These are phyloP conservation scores for Yponomeuta malinellus DNA, from an alignment of 2,888 invertebrate genomes.

Conservation along the genomic window DNA sequence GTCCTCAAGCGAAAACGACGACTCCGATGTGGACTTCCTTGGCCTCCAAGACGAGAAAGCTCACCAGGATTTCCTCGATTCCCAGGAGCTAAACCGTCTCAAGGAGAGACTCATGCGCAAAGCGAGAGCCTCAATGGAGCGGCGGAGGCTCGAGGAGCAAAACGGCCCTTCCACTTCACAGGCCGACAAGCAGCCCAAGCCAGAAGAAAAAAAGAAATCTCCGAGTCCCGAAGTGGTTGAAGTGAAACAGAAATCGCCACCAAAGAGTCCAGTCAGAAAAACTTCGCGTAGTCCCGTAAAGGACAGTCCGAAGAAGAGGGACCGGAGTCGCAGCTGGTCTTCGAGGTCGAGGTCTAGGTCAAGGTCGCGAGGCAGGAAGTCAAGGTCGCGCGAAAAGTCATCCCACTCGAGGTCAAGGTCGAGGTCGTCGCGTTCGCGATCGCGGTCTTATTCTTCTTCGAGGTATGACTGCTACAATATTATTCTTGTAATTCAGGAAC, in stretches of 20 bases:
- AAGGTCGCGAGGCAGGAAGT: conserved; percentile 34
- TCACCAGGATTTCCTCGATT: conserved; percentile 75
- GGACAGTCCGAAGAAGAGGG: conserved; percentile 4
- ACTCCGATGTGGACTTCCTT: conserved; percentile 72
- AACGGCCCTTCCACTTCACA: conserved; percentile 45
- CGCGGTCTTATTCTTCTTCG: conserved; percentile 71
- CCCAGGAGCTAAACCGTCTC: conserved; percentile 80
- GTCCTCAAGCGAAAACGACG: conserved; percentile 76
- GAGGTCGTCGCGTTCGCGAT: conserved; percentile 27
- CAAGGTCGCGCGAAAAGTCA: conserved; percentile 23
- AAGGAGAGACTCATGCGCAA: conserved; percentile 81
- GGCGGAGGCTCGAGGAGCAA: conserved; percentile 35
- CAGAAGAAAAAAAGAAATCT: conserved; percentile 4
- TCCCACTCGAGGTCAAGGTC: conserved; percentile 38
- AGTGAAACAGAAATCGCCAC: conserved; percentile 14
- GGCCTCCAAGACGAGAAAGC: conserved; percentile 60
- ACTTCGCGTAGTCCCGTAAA: conserved; percentile 15
- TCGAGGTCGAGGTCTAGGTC: conserved; percentile 33
- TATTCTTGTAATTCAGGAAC: too few relatives aligned
- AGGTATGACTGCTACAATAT: conserved; percentile 37
- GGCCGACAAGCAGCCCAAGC: conserved; percentile 19
- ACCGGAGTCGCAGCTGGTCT: conserved; percentile 44
- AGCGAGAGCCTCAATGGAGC: conserved; percentile 77
- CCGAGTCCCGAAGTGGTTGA: conserved; percentile 2
- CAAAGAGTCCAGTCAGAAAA: conserved; percentile 23